Base-by-base conservation (phyloP, 2,888 invertebrate genomes). In the Latrodectus hesperus region DNA sequence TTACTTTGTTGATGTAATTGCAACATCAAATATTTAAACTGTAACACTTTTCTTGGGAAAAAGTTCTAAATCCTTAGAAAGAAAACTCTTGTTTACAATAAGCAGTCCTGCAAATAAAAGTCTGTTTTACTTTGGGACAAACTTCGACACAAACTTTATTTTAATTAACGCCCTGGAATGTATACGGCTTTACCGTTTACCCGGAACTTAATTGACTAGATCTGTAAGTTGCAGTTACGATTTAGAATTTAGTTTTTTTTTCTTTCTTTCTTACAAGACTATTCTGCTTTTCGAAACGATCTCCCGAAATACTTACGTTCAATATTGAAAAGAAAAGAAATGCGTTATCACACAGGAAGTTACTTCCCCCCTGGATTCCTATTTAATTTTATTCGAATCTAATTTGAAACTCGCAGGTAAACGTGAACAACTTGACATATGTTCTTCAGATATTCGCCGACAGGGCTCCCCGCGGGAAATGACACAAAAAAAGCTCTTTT, bases 321-420 rank as follows among this genome's bases (percentile, higher is more conserved):
- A 9, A 6, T 38, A 5, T 60, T 16, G 12, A 52, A 64, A 60
- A 60, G 79, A 71, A 79, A 9, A 51, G 17, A 72, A 17, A 81
- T 65, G 68, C 51, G 16, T 72, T 71, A 72, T 64, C 64, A 14
- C 1, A n/a, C 6, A 65, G 14, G 49, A 64, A 65, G 49, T 17
- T 65, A 10, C 51, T 14, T 17, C 14, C 12, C 22, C 6, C 38
- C 2, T 38, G 22, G 22, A 49, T 51, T 75, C 49, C 76, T 60
- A 22, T 76, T 83, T 83, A 76, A 83, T 76, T 83, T 76, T 71
- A 71, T 75, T 22, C 26, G 83, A 83, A 83, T 76, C 71, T 71
- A 83, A 83, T 76, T 83, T 83, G 76, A 64, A 49, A 76, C 76
- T 71, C 22, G 52, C 83, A 76, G 76, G 83, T 76, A 76, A 75